Base-by-base conservation (phyloP, 2,113 vertebrate genomes). In the Vulpes ferrilata region DNA sequence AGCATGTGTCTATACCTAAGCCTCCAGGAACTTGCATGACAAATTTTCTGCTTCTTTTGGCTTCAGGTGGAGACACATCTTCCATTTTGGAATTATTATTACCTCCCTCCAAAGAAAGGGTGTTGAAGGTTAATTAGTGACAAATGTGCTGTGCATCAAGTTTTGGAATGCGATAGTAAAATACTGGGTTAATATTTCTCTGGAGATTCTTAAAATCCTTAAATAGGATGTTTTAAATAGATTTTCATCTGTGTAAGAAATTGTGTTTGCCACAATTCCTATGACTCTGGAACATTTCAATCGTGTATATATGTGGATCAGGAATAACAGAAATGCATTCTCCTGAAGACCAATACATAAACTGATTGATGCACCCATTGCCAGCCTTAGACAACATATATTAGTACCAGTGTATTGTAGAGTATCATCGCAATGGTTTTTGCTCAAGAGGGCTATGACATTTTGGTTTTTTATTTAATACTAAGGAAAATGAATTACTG, bases 381-480 rank as follows among this genome's bases (percentile, higher is more conserved):
- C 27, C n/a, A 79, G 7, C 27, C 3, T 86, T 62, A n/a, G 25
- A 57, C 7, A 85, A 23, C 11, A 11, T 65, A 67, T 78, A 62
- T 93, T 55, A 81, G 10, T n/a, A n/a, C 65, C 73, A 57, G 0
- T 69, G 69, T 88, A 38, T 22, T 62, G 43, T 43, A 87, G 27
- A 92, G 25, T n/a, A 92, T 86, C 51, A 57, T 60, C 19, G 55
- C 23, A 2, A 1, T 80, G n/a, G 51, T 74, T 95, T 57, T 91
- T 91, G 20, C 78, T 80, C 38, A 71, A 73, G 3, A 82, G 22
- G 92, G 57, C 12, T 95, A 51, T 65, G 22, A 38, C 13, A 81
- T 78, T 92, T 60, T 53, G 51, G 85, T n/a, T n/a, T 90, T 93
- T 90, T 71, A n/a, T 22, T 71, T 78, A 96, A 94, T 83, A 78